Evolutionary conservation across 2,888 invertebrate genomes (phyloP), one percentile per base, ranked within the genome.

Genomic region (Neoaliturus tenellus): DNA sequence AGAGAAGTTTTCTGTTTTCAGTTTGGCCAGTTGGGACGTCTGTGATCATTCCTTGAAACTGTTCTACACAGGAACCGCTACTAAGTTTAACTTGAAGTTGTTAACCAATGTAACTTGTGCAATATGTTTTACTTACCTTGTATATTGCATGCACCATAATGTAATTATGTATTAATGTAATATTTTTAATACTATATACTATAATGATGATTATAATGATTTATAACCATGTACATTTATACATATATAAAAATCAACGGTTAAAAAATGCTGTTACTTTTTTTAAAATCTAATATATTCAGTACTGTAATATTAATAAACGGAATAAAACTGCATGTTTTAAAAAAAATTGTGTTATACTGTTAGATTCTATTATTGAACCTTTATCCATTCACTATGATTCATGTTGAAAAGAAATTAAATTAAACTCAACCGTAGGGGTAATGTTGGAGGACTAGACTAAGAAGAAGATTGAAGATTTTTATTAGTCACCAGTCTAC

Each of bases 1-100:
- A 8, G 17, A 12, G 44, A 23, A 39, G 5, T 8, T 39, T 88
- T 89, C 88, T 88, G 88, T 86, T 92, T 92, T 88, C 91, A 93
- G 93, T 89, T 93, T 87, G 92, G 92, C 39, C 93, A 93, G 87
- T 90, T 93, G 84, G 93, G 93, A 84, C 90, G 93, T 87, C 90
- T 92, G 87, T 90, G 80, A 83, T 33, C 20, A 51, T 81, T 41
- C 35, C 41, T 35, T 67, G n/a, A 8, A 62, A 28, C 62, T 33
- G 67, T 71, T 41, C 17, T 39, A 28, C 35, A 20, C 23, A 71
- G 23, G 39, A 39, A 39, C 5, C 39, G 4, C 39, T 39, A 39
- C n/a, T 39, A 67, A 55, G 20, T 23, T 55, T 33, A 35, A 41
- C 71, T 20, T 1, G 31, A 71, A 25, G n/a, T 71, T 39, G 71